Base-by-base conservation (phyloP, 2,888 invertebrate species). In the Eupithecia centaureata region DNA sequence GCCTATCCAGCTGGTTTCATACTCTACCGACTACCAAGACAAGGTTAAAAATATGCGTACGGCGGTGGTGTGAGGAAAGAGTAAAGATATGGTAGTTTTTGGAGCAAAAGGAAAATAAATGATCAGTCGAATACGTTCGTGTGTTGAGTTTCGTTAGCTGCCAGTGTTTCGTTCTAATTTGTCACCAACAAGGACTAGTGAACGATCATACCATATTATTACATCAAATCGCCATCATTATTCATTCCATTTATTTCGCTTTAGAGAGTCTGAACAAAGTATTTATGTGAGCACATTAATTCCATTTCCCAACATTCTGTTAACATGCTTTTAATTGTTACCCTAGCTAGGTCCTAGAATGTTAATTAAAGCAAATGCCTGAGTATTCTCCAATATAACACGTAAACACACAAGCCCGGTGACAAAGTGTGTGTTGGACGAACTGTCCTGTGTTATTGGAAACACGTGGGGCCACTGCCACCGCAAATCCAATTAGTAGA, bases 401-500 rank as follows among this genome's bases (percentile, higher is more conserved):
- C 33, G 52, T 33, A 35, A 35, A 25, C 52, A 51, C 22, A 35
- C 30, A 60, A 52, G 12, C 42, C 51, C 51, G 38, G 59, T 32
- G 60, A 63, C 60, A 60, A 28, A 63, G 42, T 1, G 33, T 38
- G 25, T 35, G 47, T 56, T 22, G 22, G 35, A 57, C 64, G 64
- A 54, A 67, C 52, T 61, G 22, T 54, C 15, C 52, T 52, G 33
- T 61, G 59, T 42, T 61, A 28, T 52, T 13, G n/a, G 56, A n/a
- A 32, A 32, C 35, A 58, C 59, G 70, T 67, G 67, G 65, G 61
- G n/a, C n/a, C n/a, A n/a, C 54, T 52, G 56, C 38, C 54, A 56
- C 51, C 68, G 61, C 68, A 57, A 70, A 74, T 71, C 68, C 68
- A 73, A 71, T 74, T 70, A 74, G 63, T 35, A n/a, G n/a, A n/a